phyloP scores from a whole-genome alignment of 2,797 vertebrate genomes.

The Acanthurus tractus region DNA sequence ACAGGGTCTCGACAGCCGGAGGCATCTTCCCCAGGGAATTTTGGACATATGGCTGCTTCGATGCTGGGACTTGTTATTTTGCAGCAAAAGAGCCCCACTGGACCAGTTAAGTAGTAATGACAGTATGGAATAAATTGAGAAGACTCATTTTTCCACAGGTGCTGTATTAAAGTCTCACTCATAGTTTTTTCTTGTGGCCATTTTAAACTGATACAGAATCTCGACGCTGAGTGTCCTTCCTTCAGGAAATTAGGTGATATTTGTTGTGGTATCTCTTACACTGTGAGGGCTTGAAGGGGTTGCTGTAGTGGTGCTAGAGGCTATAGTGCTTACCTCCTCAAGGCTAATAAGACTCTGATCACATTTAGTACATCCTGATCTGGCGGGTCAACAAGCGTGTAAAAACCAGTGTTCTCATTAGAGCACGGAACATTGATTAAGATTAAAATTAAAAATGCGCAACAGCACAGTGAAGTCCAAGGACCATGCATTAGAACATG shows the following conservation, averaged over 20 bases:
- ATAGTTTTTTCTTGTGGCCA: slow-evolving; percentile 34
- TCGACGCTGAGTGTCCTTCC: slow-evolving; percentile 4
- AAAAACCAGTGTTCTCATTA: slow-evolving; percentile 82
- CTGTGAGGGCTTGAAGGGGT: neutral
- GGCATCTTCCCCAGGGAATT: slow-evolving; percentile 67
- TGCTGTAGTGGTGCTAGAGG: slow-evolving; percentile 38
- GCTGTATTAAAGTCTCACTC: slow-evolving; percentile 33
- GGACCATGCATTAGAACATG: slow-evolving; percentile 59
- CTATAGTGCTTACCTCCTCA: slow-evolving; percentile 56
- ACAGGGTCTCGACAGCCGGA: slow-evolving; percentile 63
- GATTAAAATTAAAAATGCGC: slow-evolving; percentile 78
- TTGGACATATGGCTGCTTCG: slow-evolving; percentile 81
- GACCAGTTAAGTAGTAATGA: slow-evolving; percentile 82
- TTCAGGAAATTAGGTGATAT: slow-evolving; percentile 7
- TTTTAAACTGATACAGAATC: slow-evolving; percentile 32
- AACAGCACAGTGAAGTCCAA: slow-evolving; percentile 59
- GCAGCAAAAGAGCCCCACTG: slow-evolving; percentile 73
- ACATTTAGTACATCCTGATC: slow-evolving; percentile 72
- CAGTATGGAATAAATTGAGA: slow-evolving; percentile 71
- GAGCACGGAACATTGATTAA: slow-evolving; percentile 81
- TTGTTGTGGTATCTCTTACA: slow-evolving; percentile 10
- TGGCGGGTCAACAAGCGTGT: slow-evolving; percentile 79
- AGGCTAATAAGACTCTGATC: slow-evolving; percentile 76
- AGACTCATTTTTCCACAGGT: slow-evolving; percentile 73
- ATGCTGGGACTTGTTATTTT: slow-evolving; percentile 81